Percentiles rank a stretch among this genome's conserved stretches.
These are phyloP conservation scores for Clarias pachynema DNA, from an alignment of 2,797 vertebrate species.

Conservation along the genomic window DNA sequence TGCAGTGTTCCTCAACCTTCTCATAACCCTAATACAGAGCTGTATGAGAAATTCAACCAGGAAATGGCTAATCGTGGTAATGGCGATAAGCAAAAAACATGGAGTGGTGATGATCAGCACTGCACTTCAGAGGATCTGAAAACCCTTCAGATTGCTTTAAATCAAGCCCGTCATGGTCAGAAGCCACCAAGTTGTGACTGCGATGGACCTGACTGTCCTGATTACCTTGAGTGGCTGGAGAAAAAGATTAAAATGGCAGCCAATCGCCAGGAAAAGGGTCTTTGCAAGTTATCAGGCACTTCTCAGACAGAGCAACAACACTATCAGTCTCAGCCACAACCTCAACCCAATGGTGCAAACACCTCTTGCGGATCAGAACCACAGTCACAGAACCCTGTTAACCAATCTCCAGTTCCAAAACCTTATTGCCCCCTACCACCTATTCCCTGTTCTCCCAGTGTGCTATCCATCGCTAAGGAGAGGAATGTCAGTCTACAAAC, in stretches of 20 bases:
- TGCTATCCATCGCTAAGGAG: conserved; percentile 94
- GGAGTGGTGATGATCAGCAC: conserved; percentile 37
- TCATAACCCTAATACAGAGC: conserved; percentile 75
- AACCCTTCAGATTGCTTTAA: conserved; percentile 86
- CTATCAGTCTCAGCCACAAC: conserved; percentile 62
- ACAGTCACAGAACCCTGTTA: conserved; percentile 62
- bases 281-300: conserved; percentile 65
- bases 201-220: conserved; percentile 94
- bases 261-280: conserved; percentile 68
- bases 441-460: conserved; percentile 91
- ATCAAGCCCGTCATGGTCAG: conserved; percentile 88
- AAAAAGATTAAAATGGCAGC: conserved; percentile 89
- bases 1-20: conserved; percentile 65
- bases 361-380: conserved; percentile 57
- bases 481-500: conserved; percentile 96
- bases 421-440: conserved; percentile 69
- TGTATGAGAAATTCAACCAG: conserved; percentile 90
- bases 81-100: conserved; percentile 56
- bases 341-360: conserved; percentile 65
- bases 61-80: conserved; percentile 80
- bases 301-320: conserved; percentile 61
- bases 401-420: conserved; percentile 57
- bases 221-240: conserved; percentile 97
- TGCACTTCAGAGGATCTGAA: conserved; percentile 81
- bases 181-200: conserved; percentile 97